Conservation (phyloP, 2,797 vertebrate species). For the Schizopygopsis malacanthus region DNA sequence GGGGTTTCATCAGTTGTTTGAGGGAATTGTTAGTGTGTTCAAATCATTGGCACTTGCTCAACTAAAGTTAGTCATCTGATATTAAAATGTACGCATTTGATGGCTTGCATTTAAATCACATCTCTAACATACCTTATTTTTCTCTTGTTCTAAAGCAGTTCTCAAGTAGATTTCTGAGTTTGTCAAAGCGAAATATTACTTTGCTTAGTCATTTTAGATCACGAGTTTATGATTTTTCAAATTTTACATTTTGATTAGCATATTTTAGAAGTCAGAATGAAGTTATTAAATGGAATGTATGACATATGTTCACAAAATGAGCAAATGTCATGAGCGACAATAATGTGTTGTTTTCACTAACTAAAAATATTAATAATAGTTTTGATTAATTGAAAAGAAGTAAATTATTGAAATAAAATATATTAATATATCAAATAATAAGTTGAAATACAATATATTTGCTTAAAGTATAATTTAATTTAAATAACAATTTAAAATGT, state of each 20-base stretch:
- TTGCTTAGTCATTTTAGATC: not conserved
- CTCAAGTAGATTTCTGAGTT: not conserved
- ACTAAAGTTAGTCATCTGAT: constrained; percentile 8
- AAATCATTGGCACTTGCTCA: not conserved
- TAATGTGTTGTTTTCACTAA: not conserved
- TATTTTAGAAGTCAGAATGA: no score
- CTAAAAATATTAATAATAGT: not conserved
- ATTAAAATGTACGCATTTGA: not conserved
- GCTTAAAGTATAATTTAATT: not conserved
- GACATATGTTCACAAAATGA: not conserved
- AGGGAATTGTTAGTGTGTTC: constrained; percentile 21
- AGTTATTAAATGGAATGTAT: not conserved
- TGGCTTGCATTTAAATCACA: not conserved
- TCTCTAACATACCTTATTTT: no score
- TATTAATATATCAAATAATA: not conserved
- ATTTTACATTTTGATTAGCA: not conserved
- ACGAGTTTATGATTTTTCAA: not conserved
- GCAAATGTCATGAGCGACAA: not conserved
- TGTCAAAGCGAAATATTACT: not conserved
- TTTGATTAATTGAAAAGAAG: not conserved
- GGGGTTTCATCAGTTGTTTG: constrained; percentile 44
- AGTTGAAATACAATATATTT: no score
- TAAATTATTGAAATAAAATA: not conserved
- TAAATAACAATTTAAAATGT: not conserved
- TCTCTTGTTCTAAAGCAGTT: not conserved